Evolutionary conservation across 2,113 vertebrate genomes (phyloP).

Genomic region (Dinomys branickii): DNA sequence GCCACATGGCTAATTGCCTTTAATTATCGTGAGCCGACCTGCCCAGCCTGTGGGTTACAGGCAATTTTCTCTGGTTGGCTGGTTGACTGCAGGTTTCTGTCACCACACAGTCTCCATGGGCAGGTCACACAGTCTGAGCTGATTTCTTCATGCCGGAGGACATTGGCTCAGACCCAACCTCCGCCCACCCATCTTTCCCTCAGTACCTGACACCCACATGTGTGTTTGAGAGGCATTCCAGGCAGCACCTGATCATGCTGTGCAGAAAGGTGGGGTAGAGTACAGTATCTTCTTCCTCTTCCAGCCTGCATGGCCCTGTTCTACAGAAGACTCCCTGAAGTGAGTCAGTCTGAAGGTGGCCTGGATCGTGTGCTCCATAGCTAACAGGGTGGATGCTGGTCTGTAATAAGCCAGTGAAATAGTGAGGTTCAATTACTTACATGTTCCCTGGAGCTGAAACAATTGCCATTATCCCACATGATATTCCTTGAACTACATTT

Average conservation of each 20-base stretch:
- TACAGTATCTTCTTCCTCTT: background rate
- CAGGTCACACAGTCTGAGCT: background rate
- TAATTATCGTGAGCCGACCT: conserved; percentile 42
- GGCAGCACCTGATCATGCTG: background rate
- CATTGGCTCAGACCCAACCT: background rate
- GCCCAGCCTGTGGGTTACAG: background rate
- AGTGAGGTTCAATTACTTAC: conserved; percentile 75
- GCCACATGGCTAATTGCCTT: conserved; percentile 45
- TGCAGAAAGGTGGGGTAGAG: no score
- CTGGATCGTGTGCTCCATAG: background rate
- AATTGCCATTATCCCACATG: conserved; percentile 83
- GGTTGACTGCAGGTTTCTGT: conserved; percentile 1
- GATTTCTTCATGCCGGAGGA: background rate
- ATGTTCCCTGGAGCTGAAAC: conserved; percentile 82
- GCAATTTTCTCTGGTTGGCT: conserved; percentile 31
- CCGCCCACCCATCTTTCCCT: background rate
- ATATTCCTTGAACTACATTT: conserved; percentile 87
- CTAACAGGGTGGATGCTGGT: background rate
- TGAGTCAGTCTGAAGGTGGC: background rate
- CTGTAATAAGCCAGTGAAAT: conserved; percentile 66
- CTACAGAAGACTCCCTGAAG: background rate
- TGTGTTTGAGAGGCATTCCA: background rate
- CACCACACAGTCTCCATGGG: background rate
- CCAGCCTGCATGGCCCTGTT: background rate
- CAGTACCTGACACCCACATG: background rate